A percentile compares a stretch with the other conserved stretches of the same genome.
Evolutionary conservation across 2,113 vertebrate genomes (phyloP).

Genomic region (Xiphorhynchus elegans): DNA sequence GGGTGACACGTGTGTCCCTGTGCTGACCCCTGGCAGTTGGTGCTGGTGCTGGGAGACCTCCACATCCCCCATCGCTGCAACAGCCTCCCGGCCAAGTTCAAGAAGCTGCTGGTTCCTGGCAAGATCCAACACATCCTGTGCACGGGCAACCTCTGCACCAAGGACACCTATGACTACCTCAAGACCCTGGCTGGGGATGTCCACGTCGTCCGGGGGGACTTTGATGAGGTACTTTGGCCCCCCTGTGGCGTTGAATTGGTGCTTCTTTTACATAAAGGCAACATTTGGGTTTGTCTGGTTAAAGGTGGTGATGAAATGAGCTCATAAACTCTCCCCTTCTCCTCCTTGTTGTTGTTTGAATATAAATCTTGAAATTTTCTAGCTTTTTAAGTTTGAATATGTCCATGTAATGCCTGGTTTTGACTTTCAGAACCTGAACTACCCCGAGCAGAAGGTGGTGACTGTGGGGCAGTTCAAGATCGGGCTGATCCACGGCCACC

Average conservation of each 20-base stretch:
- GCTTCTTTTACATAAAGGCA: neutral
- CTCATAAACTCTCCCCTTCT: neutral
- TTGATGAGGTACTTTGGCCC: slow-evolving; percentile 87
- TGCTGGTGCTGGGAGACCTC: slow-evolving; percentile 97
- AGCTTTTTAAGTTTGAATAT: neutral
- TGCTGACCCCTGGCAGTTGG: slow-evolving; percentile 82
- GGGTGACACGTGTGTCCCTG: neutral
- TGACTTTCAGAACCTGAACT: slow-evolving; percentile 90
- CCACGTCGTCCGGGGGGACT: slow-evolving; percentile 97
- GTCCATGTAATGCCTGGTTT: neutral
- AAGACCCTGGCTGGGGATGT: slow-evolving; percentile 99
- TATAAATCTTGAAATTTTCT: neutral
- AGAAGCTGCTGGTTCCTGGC: slow-evolving; percentile 96
- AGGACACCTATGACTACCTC: slow-evolving; percentile 99
- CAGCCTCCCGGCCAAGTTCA: slow-evolving; percentile 97
- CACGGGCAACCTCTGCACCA: slow-evolving; percentile 98
- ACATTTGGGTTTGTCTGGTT: fast-evolving
- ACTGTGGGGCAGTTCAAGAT: slow-evolving; percentile 99
- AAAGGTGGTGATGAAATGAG: neutral
- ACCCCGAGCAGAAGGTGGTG: slow-evolving; percentile 98
- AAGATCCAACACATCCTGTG: slow-evolving; percentile 99
- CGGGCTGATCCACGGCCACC: slow-evolving; percentile 97
- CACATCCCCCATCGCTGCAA: slow-evolving; percentile 98
- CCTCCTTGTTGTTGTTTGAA: neutral
- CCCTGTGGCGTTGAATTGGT: neutral